Percentiles rank a stretch among this genome's conserved stretches.
Conservation (phyloP, 2,888 invertebrate species). For the Diaprepes abbreviatus region DNA sequence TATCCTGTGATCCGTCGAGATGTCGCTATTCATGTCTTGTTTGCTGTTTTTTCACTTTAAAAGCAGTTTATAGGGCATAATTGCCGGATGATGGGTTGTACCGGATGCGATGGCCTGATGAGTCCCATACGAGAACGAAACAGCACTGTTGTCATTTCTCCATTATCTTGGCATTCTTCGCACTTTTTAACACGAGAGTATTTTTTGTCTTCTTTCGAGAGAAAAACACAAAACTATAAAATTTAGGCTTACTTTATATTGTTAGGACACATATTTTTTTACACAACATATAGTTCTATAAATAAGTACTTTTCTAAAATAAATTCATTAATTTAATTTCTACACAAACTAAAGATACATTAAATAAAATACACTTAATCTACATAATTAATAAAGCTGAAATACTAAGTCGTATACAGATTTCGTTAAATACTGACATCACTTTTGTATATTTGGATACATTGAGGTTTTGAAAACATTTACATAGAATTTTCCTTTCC, state of each 20-base stretch:
- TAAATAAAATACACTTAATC: not conserved
- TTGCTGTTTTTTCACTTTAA: too few relatives aligned
- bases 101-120: too few relatives aligned
- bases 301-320: conserved; percentile 7
- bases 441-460: conserved; percentile 1
- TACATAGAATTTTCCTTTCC: not conserved
- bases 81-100: too few relatives aligned
- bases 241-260: not conserved
- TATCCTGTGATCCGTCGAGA: too few relatives aligned
- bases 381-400: conserved; percentile 4
- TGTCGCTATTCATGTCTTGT: too few relatives aligned
- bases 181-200: too few relatives aligned
- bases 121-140: too few relatives aligned
- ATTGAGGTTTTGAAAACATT: not conserved
- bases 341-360: not conserved
- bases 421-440: conserved; percentile 5
- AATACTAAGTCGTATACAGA: conserved; percentile 15
- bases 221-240: too few relatives aligned
- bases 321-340: conserved; percentile 1
- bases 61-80: too few relatives aligned
- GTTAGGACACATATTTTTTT: not conserved
- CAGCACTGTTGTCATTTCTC: too few relatives aligned
- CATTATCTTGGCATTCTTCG: too few relatives aligned
- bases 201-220: too few relatives aligned
- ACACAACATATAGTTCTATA: not conserved